These are phyloP conservation scores for Minunthozetes semirufus DNA, from an alignment of 2,888 invertebrate genomes.

Conservation along the genomic window DNA sequence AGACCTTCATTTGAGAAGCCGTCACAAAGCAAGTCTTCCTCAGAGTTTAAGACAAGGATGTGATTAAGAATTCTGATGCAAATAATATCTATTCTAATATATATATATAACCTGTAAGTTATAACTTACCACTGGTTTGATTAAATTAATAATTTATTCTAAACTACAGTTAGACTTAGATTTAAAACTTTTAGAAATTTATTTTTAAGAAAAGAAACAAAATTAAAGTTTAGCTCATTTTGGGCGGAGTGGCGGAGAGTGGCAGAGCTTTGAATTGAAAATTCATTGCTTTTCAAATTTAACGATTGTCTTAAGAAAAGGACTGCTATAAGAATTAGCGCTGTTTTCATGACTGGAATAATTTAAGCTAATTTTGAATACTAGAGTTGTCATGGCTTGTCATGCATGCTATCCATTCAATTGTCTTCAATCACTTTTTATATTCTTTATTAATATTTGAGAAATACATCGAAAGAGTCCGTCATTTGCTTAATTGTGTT, in stretches of 20 bases:
- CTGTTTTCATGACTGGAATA: constrained; percentile 5
- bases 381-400: not conserved
- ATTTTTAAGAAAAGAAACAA: not conserved
- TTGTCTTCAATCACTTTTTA: not conserved
- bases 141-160: not conserved
- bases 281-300: not conserved
- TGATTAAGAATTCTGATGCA: not conserved
- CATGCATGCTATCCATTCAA: not conserved
- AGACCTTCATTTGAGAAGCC: not conserved
- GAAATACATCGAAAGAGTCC: not conserved
- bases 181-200: not conserved
- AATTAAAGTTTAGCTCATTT: not conserved
- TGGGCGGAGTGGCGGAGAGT: not conserved
- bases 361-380: constrained; percentile 3
- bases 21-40: not conserved
- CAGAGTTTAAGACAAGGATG: not conserved
- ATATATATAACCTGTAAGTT: too few species aligned
- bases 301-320: not conserved
- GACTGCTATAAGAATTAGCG: not conserved
- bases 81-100: not conserved
- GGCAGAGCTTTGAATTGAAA: not conserved
- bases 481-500: not conserved
- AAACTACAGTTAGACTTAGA: not conserved
- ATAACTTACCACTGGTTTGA: not conserved
- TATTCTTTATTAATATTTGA: not conserved